Conservation (phyloP, 2,888 invertebrate genomes). For the Rhagophthalmus giganteus region DNA sequence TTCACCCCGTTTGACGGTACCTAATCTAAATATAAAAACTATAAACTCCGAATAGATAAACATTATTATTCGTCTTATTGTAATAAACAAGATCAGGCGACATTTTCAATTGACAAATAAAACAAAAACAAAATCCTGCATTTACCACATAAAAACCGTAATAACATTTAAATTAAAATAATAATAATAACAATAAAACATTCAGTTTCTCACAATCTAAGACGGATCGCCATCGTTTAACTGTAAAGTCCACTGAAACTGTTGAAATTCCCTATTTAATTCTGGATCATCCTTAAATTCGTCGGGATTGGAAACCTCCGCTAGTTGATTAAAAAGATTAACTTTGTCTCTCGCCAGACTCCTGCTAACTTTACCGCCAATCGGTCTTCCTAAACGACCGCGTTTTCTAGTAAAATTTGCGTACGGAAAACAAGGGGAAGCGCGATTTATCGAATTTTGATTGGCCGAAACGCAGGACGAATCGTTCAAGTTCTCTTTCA, state of each 20-base stretch:
- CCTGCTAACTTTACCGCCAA: constrained; percentile 40
- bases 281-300: constrained; percentile 54
- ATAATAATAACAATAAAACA: neutral
- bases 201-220: constrained; percentile 9
- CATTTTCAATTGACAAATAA: neutral
- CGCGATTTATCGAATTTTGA: too few relatives aligned
- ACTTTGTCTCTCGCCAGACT: constrained; percentile 23
- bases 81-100: too few relatives aligned
- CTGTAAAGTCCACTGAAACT: constrained; percentile 45
- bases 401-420: constrained; percentile 16
- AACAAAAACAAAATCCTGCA: neutral
- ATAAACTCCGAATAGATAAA: too few relatives aligned
- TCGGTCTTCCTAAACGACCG: constrained; percentile 41
- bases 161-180: neutral
- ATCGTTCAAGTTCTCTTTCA: too few relatives aligned
- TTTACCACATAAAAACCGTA: too few relatives aligned
- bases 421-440: neutral
- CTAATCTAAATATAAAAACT: too few relatives aligned
- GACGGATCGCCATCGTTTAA: constrained; percentile 36
- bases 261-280: constrained; percentile 50
- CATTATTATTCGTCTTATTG: too few relatives aligned
- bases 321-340: constrained; percentile 22
- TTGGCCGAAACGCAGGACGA: too few relatives aligned
- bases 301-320: constrained; percentile 39
- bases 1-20: too few relatives aligned